Evolutionary conservation across 2,888 invertebrate species (phyloP).

Genomic region (Lumbricus terrestris): DNA sequence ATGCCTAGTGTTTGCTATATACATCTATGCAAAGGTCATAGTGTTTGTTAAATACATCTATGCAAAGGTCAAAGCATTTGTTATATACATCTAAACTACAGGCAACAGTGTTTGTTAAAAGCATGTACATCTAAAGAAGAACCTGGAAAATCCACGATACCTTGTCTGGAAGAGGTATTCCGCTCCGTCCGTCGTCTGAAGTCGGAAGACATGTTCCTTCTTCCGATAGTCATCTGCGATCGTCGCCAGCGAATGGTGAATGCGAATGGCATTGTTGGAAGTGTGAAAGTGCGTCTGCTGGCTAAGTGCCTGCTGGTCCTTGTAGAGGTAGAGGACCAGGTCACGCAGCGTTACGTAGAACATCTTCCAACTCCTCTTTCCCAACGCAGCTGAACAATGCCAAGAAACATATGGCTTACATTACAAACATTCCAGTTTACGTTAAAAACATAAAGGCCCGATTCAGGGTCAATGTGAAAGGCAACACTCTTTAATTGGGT

Average conservation of each 20-base stretch:
- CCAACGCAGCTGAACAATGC: conserved; percentile 67
- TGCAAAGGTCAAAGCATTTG: too few species aligned
- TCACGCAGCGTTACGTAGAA: conserved; percentile 94
- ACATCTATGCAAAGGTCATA: too few species aligned
- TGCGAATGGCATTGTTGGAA: conserved; percentile 65
- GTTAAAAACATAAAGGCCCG: too few species aligned
- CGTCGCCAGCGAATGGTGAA: conserved; percentile 93
- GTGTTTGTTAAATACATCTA: too few species aligned
- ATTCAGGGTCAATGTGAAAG: too few species aligned
- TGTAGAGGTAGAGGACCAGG: conserved; percentile 91
- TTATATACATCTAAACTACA: too few species aligned
- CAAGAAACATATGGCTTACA: not conserved
- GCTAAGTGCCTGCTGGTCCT: conserved; percentile 62
- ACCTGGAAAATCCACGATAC: conserved; percentile 61
- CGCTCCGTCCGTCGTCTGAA: conserved; percentile 95
- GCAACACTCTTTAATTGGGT: too few species aligned
- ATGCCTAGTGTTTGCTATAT: too few species aligned
- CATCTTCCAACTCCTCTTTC: conserved; percentile 98
- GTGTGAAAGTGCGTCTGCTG: conserved; percentile 48
- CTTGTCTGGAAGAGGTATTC: conserved; percentile 97
- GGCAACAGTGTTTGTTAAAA: too few species aligned
- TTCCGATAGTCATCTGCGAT: conserved; percentile 88
- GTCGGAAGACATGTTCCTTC: conserved; percentile 93
- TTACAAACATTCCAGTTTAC: not conserved
- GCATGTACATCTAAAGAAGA: not conserved